Evolutionary conservation across 2,888 invertebrate species (phyloP), one percentile per base, ranked within the genome.

Genomic region (Tanytarsus gracilentus): DNA sequence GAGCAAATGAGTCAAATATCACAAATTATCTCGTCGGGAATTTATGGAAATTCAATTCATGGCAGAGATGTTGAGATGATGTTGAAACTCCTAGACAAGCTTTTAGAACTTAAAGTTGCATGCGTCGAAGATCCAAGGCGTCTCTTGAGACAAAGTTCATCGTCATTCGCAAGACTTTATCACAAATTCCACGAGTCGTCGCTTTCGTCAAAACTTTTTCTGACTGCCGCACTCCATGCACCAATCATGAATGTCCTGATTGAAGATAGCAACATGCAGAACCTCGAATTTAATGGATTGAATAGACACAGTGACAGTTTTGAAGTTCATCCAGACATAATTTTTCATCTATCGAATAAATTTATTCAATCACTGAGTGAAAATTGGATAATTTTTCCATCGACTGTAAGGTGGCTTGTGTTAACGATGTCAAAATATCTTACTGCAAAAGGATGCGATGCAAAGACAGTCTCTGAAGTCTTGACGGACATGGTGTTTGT

Each of bases 401-500:
- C 88, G 21, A 85, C 87, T 63, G 78, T 96, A 11, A 84, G 88
- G 8, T 95, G 95, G 95, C 80, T 97, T 27, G 86, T 95, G 5
- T 84, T 89, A 66, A 91, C 93, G 69, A 84, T 94, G 68, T 85
- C 86, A 50, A 82, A 80, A 61, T 77, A 82, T 63, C 72, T 88
- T 27, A 77, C 79, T 14, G 82, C 84, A 66, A 78, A 78, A 18
- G 62, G 65, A 26, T 68, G 70, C 62, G 68, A 68, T 33, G 72
- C 71, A 21, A 70, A 70, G 63, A 69, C 69, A 27, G 75, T 78
- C 51, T 76, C 78, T 39, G 77, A 78, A 61, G 85, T 97, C 66
- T 90, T 93, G 69, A 90, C 91, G 1, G 97, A 99, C 70, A 78
- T 99, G 62, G 87, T 98, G 25, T 87, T 98, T 70, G 90, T 90